These are phyloP conservation scores for Eurystomus glaucurus DNA, from an alignment of 2,797 vertebrate genomes.

Conservation along the genomic window DNA sequence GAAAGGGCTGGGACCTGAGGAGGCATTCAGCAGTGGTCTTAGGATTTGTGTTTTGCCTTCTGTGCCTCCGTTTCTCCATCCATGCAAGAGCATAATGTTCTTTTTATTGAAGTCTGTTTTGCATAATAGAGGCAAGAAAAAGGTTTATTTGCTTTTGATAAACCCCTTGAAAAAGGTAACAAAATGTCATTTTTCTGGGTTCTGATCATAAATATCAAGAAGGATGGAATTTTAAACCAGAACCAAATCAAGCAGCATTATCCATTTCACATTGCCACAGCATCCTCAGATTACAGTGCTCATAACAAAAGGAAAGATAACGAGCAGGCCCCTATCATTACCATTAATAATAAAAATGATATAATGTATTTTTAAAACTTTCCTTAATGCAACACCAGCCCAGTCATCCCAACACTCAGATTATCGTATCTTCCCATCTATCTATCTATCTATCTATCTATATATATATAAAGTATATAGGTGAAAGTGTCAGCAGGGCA, in stretches of 20 bases:
- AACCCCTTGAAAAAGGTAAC: not conserved
- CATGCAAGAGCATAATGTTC: not conserved
- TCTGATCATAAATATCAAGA: not conserved
- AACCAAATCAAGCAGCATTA: constrained; percentile 30
- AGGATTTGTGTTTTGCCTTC: not conserved
- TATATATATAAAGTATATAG: not conserved
- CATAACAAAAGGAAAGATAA: constrained; percentile 55
- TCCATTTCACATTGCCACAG: constrained; percentile 46
- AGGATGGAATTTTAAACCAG: constrained; percentile 30
- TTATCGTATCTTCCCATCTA: constrained; percentile 21
- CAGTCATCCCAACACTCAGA: constrained; percentile 51
- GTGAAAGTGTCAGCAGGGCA: not conserved
- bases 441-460: not conserved
- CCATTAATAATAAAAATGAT: constrained; percentile 83
- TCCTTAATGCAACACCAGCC: constrained; percentile 79
- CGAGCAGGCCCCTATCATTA: constrained; percentile 63
- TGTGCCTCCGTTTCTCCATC: not conserved
- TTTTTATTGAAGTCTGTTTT: not conserved
- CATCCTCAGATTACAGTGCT: constrained; percentile 60
- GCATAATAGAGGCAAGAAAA: not conserved
- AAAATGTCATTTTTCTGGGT: not conserved
- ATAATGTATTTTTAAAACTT: constrained; percentile 84
- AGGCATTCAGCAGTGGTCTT: not conserved
- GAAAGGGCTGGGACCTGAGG: not conserved
- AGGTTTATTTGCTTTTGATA: not conserved